A percentile compares a stretch with the other conserved stretches of the same genome.
Evolutionary conservation across 2,113 vertebrate species (phyloP).

Genomic region (Psammodynastes pulverulentus): DNA sequence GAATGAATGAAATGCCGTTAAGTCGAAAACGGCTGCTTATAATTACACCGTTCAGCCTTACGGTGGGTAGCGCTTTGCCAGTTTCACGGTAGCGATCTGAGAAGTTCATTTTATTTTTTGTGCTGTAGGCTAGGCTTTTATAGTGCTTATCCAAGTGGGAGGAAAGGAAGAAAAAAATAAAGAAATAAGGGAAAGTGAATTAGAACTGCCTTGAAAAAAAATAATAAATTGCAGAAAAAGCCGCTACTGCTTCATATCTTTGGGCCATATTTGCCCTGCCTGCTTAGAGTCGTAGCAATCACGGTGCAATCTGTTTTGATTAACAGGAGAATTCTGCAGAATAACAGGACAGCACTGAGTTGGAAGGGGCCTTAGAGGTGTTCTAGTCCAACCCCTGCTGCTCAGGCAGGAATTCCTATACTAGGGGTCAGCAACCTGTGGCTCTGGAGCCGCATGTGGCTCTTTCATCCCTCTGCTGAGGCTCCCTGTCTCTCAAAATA

Average conservation of each 20-base stretch:
- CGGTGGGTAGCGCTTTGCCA: not conserved
- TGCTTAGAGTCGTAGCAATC: constrained; percentile 24
- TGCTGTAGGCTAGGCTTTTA: not conserved
- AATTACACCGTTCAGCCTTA: constrained; percentile 18
- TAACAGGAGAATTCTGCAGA: not conserved
- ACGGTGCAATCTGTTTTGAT: constrained; percentile 32
- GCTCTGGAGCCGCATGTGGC: no score
- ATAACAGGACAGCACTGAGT: no score
- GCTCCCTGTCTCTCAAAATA: no score
- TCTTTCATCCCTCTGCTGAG: no score
- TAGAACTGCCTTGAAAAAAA: constrained; percentile 22
- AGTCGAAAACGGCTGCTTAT: constrained; percentile 37
- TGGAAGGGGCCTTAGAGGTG: no score
- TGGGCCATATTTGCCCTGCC: constrained; percentile 34
- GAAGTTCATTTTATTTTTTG: constrained; percentile 41
- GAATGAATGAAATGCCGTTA: constrained; percentile 1
- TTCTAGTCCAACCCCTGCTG: no score
- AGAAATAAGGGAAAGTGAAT: constrained; percentile 28
- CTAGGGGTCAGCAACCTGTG: no score
- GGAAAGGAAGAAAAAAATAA: not conserved
- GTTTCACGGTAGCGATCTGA: not conserved
- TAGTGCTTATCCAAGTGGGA: not conserved
- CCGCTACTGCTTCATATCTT: constrained; percentile 29
- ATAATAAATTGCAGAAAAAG: constrained; percentile 47
- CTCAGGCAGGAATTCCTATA: no score